Evolutionary conservation across 2,113 vertebrate genomes (phyloP).

Genomic region (Hypanus sabinus): DNA sequence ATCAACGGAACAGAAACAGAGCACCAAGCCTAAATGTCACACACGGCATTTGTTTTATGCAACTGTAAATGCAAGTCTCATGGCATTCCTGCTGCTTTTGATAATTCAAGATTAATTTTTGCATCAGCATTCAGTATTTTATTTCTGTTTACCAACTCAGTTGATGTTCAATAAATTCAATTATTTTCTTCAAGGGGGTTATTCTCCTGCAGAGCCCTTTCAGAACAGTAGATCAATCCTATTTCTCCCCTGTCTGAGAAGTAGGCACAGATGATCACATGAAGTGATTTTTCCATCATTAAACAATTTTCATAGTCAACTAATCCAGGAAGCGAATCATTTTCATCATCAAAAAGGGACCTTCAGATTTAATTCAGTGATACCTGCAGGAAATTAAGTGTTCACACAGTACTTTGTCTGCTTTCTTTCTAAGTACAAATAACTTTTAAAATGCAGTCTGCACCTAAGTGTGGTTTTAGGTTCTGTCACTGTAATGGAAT

Average conservation of each 20-base stretch:
- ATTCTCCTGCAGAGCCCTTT: background rate
- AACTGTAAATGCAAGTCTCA: background rate
- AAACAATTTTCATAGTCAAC: background rate
- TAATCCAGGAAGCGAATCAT: background rate
- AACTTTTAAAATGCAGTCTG: background rate
- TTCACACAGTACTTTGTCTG: background rate
- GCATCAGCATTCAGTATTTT: background rate
- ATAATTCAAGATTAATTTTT: slow-evolving; percentile 30
- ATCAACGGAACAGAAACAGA: background rate
- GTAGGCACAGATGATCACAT: background rate
- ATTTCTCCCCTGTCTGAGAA: background rate
- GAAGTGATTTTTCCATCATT: slow-evolving; percentile 9
- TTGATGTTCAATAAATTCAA: slow-evolving; percentile 8
- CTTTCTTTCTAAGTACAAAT: background rate
- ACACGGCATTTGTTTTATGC: background rate
- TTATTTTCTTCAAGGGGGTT: slow-evolving; percentile 28
- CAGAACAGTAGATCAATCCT: background rate
- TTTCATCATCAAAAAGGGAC: slow-evolving; percentile 8
- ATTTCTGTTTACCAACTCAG: background rate
- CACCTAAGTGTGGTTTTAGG: background rate
- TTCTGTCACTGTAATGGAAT: background rate
- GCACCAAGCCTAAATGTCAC: slow-evolving; percentile 22
- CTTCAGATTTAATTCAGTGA: background rate
- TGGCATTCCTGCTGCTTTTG: background rate
- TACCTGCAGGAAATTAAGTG: slow-evolving; percentile 1